Percentiles rank a stretch among this genome's conserved stretches.
These are phyloP conservation scores for Brienomyrus longianalis DNA, from an alignment of 2,113 vertebrate genomes.

Conservation along the genomic window DNA sequence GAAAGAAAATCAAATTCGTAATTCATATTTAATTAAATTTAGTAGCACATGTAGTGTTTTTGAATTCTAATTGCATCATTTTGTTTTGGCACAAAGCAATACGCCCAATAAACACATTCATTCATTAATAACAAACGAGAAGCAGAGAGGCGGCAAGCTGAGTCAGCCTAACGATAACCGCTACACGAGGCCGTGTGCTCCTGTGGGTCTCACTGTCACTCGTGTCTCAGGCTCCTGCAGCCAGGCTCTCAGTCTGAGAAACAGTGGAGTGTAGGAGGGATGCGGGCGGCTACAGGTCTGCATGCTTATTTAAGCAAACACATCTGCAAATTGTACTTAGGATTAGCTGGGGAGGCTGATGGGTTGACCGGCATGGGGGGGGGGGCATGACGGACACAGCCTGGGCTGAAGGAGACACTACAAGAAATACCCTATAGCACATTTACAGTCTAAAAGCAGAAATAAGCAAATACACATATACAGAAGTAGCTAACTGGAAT, in stretches of 20 bases:
- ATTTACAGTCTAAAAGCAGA: background rate
- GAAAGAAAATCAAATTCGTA: background rate
- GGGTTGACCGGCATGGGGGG: background rate
- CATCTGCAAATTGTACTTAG: background rate
- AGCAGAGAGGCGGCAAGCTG: background rate
- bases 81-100: background rate
- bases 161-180: background rate
- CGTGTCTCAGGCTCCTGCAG: background rate
- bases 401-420: background rate
- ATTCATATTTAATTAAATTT: background rate
- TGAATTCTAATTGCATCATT: background rate
- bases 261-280: background rate
- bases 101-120: background rate
- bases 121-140: background rate
- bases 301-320: background rate
- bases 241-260: background rate
- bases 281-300: background rate
- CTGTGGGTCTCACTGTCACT: background rate
- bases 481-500: background rate
- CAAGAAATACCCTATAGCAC: background rate
- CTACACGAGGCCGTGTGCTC: background rate
- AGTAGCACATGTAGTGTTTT: background rate
- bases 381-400: background rate
- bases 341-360: background rate
- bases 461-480: background rate